Conservation (phyloP, 2,113 vertebrate species). For the Eublepharis macularius region DNA sequence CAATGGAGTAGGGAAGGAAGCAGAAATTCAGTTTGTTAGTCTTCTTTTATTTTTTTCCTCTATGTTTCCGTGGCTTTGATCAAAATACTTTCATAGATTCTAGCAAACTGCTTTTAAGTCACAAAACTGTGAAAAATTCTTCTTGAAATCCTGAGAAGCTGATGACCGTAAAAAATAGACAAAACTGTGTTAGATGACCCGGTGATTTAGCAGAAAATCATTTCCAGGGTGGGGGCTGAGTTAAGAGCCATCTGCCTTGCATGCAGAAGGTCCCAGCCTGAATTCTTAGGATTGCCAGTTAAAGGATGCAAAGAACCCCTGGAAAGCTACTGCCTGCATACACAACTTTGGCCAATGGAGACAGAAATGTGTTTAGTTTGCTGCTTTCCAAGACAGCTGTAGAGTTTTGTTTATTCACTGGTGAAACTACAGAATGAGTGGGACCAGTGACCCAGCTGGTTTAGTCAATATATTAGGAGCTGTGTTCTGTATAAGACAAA, state of each 20-base stretch:
- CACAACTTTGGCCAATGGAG: constrained; percentile 16
- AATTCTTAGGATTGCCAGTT: constrained; percentile 9
- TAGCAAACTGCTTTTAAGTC: not conserved
- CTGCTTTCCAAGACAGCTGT: not conserved
- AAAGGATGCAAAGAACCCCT: constrained; percentile 1
- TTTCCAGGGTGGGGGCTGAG: constrained; percentile 35
- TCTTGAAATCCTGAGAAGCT: not conserved
- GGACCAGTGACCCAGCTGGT: not conserved
- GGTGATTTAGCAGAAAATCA: too few species aligned
- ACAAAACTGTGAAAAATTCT: not conserved
- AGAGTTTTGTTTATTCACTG: not conserved
- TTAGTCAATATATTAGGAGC: not conserved
- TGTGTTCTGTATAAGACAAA: not conserved
- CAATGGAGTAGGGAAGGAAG: not conserved
- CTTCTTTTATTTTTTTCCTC: constrained; percentile 38
- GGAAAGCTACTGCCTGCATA: not conserved
- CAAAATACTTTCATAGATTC: not conserved
- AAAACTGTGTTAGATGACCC: too few species aligned
- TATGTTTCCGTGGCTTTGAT: constrained; percentile 25
- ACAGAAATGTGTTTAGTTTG: not conserved
- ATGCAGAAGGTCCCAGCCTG: not conserved
- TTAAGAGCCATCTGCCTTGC: too few species aligned
- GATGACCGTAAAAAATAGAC: too few species aligned
- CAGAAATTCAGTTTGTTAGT: constrained; percentile 23
- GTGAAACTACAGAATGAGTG: rapidly evolving